These are phyloP conservation scores for Paratrypauchen microcephalus DNA, from an alignment of 2,797 vertebrate species.

Conservation along the genomic window DNA sequence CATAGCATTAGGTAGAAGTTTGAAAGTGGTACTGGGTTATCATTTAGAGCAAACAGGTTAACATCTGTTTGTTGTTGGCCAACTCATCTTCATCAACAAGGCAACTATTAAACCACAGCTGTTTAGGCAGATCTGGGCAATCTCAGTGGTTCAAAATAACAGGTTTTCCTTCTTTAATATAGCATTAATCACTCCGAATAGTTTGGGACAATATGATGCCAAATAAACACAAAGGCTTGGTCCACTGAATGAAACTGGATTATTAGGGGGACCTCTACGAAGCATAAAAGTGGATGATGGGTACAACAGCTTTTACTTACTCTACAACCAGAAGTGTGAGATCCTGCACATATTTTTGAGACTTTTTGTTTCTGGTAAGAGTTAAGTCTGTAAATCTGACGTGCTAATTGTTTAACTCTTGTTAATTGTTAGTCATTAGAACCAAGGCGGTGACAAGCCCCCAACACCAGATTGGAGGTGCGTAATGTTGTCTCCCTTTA, in stretches of 20 bases:
- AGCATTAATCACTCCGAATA: background rate
- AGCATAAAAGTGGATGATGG: constrained; percentile 56
- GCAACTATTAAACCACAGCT: constrained; percentile 27
- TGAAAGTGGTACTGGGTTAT: constrained; percentile 26
- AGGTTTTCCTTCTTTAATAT: background rate
- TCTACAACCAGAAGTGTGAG: no score
- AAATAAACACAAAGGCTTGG: constrained; percentile 65
- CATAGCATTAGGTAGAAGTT: constrained; percentile 36
- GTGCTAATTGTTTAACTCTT: constrained; percentile 44
- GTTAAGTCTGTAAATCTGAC: constrained; percentile 8
- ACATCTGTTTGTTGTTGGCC: constrained; percentile 57
- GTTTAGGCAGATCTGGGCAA: background rate
- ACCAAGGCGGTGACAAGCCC: constrained; percentile 71
- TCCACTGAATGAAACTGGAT: constrained; percentile 68
- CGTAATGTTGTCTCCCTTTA: constrained; percentile 49
- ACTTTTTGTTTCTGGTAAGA: background rate
- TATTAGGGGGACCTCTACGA: constrained; percentile 45
- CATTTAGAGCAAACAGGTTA: constrained; percentile 69
- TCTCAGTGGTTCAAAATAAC: background rate
- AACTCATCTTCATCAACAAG: constrained; percentile 45
- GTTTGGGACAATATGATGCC: constrained; percentile 24
- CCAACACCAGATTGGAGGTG: constrained; percentile 59
- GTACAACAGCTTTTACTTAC: constrained; percentile 27
- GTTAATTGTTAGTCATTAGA: constrained; percentile 72
- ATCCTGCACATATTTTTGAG: fast-evolving